phyloP scores from a whole-genome alignment of 2,113 vertebrate genomes.

The Marcusenius ussheri region DNA sequence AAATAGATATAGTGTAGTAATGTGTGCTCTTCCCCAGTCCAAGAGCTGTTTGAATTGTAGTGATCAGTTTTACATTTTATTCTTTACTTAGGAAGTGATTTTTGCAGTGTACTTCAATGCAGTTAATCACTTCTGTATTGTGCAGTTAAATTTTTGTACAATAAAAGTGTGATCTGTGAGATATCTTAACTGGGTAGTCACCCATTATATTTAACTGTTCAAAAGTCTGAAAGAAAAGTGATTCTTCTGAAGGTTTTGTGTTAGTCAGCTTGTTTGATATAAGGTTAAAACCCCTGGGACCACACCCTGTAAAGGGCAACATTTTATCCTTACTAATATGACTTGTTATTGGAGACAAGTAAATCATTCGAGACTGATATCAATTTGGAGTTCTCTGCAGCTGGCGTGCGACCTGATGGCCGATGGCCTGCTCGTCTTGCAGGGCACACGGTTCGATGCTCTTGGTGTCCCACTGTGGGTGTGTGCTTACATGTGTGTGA shows the following conservation, averaged over 20 bases:
- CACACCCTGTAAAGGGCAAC: neutral
- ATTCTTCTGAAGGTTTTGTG: neutral
- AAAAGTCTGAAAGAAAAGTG: neutral
- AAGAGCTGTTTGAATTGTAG: neutral
- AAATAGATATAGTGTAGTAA: neutral
- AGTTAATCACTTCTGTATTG: neutral
- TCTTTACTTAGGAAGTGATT: neutral
- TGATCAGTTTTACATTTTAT: neutral
- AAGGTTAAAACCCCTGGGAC: neutral
- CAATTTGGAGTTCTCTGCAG: neutral
- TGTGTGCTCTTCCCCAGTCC: neutral
- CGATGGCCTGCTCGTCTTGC: neutral
- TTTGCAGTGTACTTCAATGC: neutral
- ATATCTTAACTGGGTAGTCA: neutral
- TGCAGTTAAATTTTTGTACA: neutral
- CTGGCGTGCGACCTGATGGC: neutral
- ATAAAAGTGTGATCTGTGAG: neutral
- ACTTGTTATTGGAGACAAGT: neutral
- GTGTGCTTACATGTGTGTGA: constrained; percentile 26
- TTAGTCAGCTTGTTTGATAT: neutral
- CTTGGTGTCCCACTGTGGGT: neutral
- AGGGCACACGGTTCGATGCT: neutral
- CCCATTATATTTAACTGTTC: neutral
- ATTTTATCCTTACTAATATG: neutral
- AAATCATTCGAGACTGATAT: neutral